Percentiles rank a stretch among this genome's conserved stretches.
Conservation (phyloP, 2,888 invertebrate genomes). For the Matsumyia berberina region DNA sequence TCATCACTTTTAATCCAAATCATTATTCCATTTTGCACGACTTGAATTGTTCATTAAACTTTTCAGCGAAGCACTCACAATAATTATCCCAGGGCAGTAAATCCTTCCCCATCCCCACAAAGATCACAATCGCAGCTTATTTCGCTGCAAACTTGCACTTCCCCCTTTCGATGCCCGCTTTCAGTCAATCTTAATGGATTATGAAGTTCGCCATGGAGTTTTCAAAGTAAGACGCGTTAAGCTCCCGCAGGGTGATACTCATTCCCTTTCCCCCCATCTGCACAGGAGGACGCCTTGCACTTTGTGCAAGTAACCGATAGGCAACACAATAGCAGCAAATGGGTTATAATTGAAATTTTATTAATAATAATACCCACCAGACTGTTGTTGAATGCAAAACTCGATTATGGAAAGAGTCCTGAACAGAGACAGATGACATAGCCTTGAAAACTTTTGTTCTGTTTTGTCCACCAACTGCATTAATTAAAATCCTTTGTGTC, state of each 20-base stretch:
- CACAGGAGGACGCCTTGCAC: not conserved
- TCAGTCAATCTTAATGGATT: slow-evolving; percentile 3
- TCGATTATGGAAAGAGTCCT: slow-evolving; percentile 14
- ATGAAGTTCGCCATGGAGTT: not conserved
- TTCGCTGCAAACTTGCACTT: not conserved
- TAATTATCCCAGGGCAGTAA: not conserved
- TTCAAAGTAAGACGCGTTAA: not conserved
- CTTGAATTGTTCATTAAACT: too few species aligned
- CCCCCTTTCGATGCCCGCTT: not conserved
- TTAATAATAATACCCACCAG: not conserved
- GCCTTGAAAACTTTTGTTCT: not conserved
- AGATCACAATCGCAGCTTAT: not conserved
- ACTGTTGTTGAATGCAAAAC: not conserved
- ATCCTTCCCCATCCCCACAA: too few species aligned
- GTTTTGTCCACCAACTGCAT: not conserved
- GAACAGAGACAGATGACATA: slow-evolving; percentile 1
- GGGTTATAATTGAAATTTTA: slow-evolving; percentile 1
- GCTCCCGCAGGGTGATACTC: not conserved
- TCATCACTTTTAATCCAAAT: too few species aligned
- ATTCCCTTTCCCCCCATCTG: too few species aligned
- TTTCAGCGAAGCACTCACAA: not conserved
- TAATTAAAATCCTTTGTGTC: slow-evolving; percentile 4
- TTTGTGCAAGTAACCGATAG: not conserved
- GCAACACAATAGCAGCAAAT: not conserved
- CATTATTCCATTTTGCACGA: too few species aligned